Evolutionary conservation across 2,797 vertebrate genomes (phyloP), one percentile per base, ranked within the genome.

Genomic region (Ispidina picta): DNA sequence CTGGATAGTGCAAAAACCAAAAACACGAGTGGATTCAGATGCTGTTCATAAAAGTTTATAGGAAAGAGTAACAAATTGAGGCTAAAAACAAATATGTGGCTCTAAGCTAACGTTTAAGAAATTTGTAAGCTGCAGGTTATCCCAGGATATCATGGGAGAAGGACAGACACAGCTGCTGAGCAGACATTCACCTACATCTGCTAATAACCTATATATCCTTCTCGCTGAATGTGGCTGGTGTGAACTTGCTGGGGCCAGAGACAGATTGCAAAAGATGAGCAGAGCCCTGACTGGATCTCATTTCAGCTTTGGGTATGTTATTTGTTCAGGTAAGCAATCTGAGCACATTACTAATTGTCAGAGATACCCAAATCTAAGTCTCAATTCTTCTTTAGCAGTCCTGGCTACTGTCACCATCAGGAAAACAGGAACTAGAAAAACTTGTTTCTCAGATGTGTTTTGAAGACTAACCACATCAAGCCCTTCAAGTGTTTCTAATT

Each of bases 401-500:
- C 23, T 60, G 39, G 21, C 19, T 70, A 43, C 72, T 77, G 23
- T 77, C 19, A 16, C 21, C 48, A 29, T 3, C n/a, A 83, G 39
- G 39, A 73, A 90, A 90, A 74, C 17, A 31, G 6, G 54, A 74
- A 33, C 44, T 65, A 15, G 29, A 59, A 80, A 82, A 88, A 25
- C 19, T 68, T 87, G 23, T 3, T 73, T 84, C 37, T 84, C 31
- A 25, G 8, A 55, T 28, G 1, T 51, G 51, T 71, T 89, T 81
- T 89, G 52, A 86, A 12, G 37, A 68, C 55, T 73, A 78, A 48
- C 22, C 35, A 55, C 31, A 77, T 29, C 33, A 79, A 70, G 29
- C 3, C 44, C 12, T 29, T 66, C 49, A 79, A 70, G 41, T 28
- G 77, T 51, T 95, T 93, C 77, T 79, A 89, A 88, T 76, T 93